Conservation (phyloP, 2,113 vertebrate genomes). For the Brienomyrus brachyistius region DNA sequence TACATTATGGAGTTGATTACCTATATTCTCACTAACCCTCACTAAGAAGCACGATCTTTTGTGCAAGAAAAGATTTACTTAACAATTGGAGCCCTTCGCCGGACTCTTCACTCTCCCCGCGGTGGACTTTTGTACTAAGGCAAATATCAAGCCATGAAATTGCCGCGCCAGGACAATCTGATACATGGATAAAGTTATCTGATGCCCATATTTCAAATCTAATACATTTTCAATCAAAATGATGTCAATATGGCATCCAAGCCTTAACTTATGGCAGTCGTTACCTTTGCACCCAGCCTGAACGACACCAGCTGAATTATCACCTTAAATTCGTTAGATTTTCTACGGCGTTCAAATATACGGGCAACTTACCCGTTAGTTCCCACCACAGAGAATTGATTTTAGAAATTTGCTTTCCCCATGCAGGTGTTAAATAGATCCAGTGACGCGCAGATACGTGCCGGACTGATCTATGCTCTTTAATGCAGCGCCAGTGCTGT, state of each 20-base stretch:
- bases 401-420: constrained; percentile 44
- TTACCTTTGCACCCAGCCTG: not conserved
- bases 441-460: constrained; percentile 43
- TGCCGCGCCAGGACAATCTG: not conserved
- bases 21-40: not conserved
- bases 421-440: constrained; percentile 57
- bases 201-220: not conserved
- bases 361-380: constrained; percentile 49
- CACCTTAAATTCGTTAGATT: not conserved
- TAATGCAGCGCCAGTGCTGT: constrained; percentile 40
- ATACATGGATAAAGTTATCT: not conserved
- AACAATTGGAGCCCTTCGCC: not conserved
- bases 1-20: not conserved
- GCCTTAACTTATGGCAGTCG: not conserved
- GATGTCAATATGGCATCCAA: not conserved
- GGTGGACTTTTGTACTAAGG: not conserved
- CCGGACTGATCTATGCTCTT: constrained; percentile 45
- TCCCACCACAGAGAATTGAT: constrained; percentile 39
- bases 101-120: not conserved
- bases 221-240: not conserved
- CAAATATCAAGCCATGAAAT: not conserved
- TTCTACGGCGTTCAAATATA: not conserved
- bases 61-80: not conserved
- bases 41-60: not conserved
- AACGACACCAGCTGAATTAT: not conserved